Base-by-base conservation (phyloP, 2,888 invertebrate genomes). In the Drosophila ochracea region DNA sequence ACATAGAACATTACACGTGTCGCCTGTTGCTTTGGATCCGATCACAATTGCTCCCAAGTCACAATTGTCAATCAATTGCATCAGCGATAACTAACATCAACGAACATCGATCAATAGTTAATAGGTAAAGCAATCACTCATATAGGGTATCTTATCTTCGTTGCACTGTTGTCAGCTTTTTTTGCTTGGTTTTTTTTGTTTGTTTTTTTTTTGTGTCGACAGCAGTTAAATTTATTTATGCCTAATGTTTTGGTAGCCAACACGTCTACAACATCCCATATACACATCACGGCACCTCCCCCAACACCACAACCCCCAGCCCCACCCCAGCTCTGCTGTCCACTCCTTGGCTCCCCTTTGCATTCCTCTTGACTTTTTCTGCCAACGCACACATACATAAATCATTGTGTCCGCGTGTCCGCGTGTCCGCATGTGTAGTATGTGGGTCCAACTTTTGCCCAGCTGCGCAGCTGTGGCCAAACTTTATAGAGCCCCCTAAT, bases 151-250 rank as follows among this genome's bases (percentile, higher is more conserved):
- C 66, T 68, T 58, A 63, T 71, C 81, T 69, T 59, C 77, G 64
- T 64, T 76, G 21, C 37, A 11, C 28, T 28, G 49, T 52, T 55
- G 65, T 58, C 64, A 41, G 7, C 16, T 13, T 49, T 19, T 30
- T 60, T 31, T 43, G 4, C 52, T 28, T 31, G 5, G n/a, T 4
- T 13, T 25, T 9, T 47, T 55, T 49, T 41, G 35, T 41, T 43
- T 41, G 21, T 30, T 4, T 66, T 31, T 64, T 80, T 49, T 35
- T 35, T 13, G 9, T 35, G 35, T 35, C 67, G 62, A 70, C 63
- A 78, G 73, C 59, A 68, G 72, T 73, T 66, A 80, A 89, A 88
- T 85, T 90, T 89, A 89, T 90, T 89, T 88, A 83, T 80, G 78
- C 77, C 65, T 73, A 75, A 74, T 78, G 68, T 79, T 84, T 70